A percentile compares a stretch with the other conserved stretches of the same genome.
Conservation (phyloP, 2,113 vertebrate species). For the Glaucomys volans region DNA sequence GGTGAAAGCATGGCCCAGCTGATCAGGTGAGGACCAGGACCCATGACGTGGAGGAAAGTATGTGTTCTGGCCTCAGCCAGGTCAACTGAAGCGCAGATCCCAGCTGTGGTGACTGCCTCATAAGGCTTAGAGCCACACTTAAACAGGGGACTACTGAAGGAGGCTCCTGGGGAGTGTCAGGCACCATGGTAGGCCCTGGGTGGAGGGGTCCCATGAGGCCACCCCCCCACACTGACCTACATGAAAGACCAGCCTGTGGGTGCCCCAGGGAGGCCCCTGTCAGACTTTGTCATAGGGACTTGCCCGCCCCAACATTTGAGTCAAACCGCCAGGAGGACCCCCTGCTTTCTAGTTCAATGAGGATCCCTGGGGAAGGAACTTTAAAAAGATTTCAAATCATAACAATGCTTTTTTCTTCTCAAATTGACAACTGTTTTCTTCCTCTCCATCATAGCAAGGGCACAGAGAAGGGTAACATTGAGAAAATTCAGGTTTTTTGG, state of each 20-base stretch:
- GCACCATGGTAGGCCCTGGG: neutral
- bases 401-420: slow-evolving; percentile 62
- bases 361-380: slow-evolving; percentile 63
- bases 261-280: neutral
- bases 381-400: slow-evolving; percentile 76
- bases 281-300: neutral
- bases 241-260: neutral
- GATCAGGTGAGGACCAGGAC: too few relatives aligned
- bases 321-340: neutral
- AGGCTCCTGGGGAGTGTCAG: neutral
- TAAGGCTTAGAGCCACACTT: neutral
- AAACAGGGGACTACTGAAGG: neutral
- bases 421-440: slow-evolving; percentile 69
- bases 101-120: accelerated
- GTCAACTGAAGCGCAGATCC: neutral
- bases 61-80: neutral
- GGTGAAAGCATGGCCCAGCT: accelerated
- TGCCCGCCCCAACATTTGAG: slow-evolving; percentile 18
- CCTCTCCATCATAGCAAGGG: slow-evolving; percentile 71
- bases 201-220: neutral
- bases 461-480: slow-evolving; percentile 56
- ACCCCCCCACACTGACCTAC: neutral
- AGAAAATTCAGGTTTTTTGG: slow-evolving; percentile 14
- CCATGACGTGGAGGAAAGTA: neutral
- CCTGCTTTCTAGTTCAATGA: slow-evolving; percentile 75